Percentiles rank a stretch among this genome's conserved stretches.
Conservation (phyloP, 2,113 vertebrate species). For the Chauna torquata region DNA sequence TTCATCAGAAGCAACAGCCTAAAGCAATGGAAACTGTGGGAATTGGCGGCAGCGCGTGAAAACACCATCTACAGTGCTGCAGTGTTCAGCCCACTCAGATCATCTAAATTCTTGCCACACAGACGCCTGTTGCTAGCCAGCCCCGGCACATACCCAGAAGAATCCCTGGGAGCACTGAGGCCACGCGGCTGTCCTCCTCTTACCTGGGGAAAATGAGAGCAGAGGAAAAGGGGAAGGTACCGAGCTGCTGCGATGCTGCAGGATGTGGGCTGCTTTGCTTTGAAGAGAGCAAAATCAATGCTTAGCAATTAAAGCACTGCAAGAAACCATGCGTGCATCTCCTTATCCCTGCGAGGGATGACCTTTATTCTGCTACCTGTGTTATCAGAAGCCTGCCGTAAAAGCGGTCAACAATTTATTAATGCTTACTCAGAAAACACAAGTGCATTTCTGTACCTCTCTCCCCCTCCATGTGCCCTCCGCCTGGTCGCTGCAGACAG, state of each 20-base stretch:
- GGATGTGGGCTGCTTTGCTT: neutral
- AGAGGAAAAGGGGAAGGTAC: neutral
- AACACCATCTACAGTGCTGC: constrained; percentile 61
- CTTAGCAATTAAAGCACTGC: neutral
- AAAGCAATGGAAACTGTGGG: constrained; percentile 70
- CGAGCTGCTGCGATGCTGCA: neutral
- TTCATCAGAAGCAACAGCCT: constrained; percentile 65
- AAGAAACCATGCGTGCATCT: rapidly evolving
- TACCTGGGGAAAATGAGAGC: neutral
- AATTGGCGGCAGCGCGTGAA: constrained; percentile 56
- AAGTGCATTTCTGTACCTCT: neutral
- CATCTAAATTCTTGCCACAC: constrained; percentile 65
- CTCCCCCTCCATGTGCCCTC: neutral
- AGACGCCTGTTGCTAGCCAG: constrained; percentile 19
- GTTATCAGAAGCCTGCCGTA: neutral
- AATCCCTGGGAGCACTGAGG: constrained; percentile 25
- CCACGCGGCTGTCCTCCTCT: neutral
- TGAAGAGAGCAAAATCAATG: neutral
- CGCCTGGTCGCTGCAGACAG: neutral
- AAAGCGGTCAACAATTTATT: neutral
- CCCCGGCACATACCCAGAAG: constrained; percentile 15
- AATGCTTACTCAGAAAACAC: neutral
- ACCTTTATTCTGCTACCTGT: neutral
- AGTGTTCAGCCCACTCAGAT: constrained; percentile 35
- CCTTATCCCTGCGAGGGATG: neutral